Evolutionary conservation across 2,797 vertebrate species (phyloP).

Genomic region (Danio albolineatus): DNA sequence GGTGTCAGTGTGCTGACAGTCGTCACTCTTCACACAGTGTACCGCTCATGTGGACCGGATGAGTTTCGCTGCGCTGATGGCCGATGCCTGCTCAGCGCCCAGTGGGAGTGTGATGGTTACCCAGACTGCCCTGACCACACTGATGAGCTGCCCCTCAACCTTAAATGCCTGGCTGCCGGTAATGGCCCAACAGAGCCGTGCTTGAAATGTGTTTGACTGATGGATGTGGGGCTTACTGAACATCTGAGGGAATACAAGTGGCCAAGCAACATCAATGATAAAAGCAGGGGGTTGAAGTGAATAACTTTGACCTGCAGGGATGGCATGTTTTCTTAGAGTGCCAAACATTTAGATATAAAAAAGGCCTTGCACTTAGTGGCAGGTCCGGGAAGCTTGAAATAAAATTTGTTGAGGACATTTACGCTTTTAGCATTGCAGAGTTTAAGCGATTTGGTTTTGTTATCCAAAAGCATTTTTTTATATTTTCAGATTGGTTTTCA

Average conservation of each 20-base stretch:
- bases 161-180: slow-evolving; percentile 92
- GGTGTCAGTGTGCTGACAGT: slow-evolving; percentile 24
- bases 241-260: slow-evolving; percentile 58
- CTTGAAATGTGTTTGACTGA: slow-evolving; percentile 66
- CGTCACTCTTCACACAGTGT: slow-evolving; percentile 77
- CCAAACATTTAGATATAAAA: slow-evolving; percentile 23
- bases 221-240: slow-evolving; percentile 55
- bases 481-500: slow-evolving; percentile 29
- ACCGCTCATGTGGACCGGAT: slow-evolving; percentile 86
- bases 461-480: slow-evolving; percentile 31
- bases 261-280: slow-evolving; percentile 53
- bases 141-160: slow-evolving; percentile 94
- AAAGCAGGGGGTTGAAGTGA: slow-evolving; percentile 58
- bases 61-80: slow-evolving; percentile 95
- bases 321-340: slow-evolving; percentile 50
- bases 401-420: slow-evolving; percentile 38
- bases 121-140: slow-evolving; percentile 95
- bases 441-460: slow-evolving; percentile 35
- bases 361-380: slow-evolving; percentile 54
- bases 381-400: slow-evolving; percentile 45
- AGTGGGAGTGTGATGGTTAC: slow-evolving; percentile 97
- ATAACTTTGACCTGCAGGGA: slow-evolving; percentile 55
- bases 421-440: slow-evolving; percentile 21
- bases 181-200: slow-evolving; percentile 72
- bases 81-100: slow-evolving; percentile 90